Base-by-base conservation (phyloP, 2,797 vertebrate species). In the Hoplostethus atlanticus region DNA sequence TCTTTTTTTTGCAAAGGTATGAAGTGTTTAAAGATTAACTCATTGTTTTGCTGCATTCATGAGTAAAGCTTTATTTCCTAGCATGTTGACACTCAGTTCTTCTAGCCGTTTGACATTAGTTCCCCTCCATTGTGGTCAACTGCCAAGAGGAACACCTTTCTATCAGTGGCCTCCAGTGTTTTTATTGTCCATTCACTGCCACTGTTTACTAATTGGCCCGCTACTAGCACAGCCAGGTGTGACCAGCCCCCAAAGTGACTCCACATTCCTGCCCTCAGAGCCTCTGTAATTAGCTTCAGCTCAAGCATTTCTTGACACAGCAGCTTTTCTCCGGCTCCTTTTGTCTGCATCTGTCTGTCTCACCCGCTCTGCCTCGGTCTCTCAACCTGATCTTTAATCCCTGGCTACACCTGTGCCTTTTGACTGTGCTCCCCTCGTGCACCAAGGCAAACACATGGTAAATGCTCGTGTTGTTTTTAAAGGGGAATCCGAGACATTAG, bases 201-300 rank as follows among this genome's bases (percentile, higher is more conserved):
- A 64, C 69, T 88, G 81, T 91, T 88, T 89, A 65, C 87, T 90
- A 89, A 91, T 90, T 86, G 84, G 74, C 79, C 73, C 2, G 5
- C 71, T 91, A 25, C 84, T 87, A 77, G 83, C 87, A 86, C 83
- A 80, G 75, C 90, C 93, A 93, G 92, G 91, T 94, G 91, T 91
- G 91, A 86, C 86, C 79, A 48, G 80, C 75, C 83, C 59, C 72
- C 70, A 64, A 91, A 90, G 86, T 87, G 89, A 90, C 89, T 90
- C 91, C 71, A 79, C 91, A 94, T 94, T 94, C 93, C 87, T 91
- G 84, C 62, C 87, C 81, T 84, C 71, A 73, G 84, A 91, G 76
- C 77, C 77, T 77, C 79, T 93, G 91, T 92, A 93, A 93, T 95
- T 94, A 93, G 85, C 83, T 81, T 87, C 77, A 89, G 83, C 84